phyloP scores from a whole-genome alignment of 2,797 vertebrate genomes.

The Cheirogaleus major region DNA sequence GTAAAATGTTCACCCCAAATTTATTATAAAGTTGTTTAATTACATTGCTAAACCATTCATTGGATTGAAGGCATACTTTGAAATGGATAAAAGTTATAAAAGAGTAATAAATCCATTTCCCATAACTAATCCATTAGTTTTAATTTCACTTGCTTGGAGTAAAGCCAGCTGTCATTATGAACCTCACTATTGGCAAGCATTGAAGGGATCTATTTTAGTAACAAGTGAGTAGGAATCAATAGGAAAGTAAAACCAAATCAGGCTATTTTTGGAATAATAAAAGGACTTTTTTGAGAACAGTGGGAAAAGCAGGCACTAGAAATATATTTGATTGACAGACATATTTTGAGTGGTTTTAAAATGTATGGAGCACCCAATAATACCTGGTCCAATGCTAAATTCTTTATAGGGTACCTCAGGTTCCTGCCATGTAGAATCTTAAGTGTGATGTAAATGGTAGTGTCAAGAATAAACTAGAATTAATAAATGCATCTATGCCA shows the following conservation, averaged over 20 bases:
- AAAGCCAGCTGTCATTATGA: neutral
- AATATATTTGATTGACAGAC: neutral
- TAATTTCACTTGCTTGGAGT: neutral
- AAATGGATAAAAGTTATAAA: conserved; percentile 38
- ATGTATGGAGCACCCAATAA: neutral
- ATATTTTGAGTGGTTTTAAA: conserved; percentile 22
- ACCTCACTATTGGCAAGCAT: neutral
- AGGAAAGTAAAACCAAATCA: neutral
- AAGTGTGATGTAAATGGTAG: neutral
- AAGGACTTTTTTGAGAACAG: neutral
- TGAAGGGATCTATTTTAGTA: neutral
- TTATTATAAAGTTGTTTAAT: conserved; percentile 44
- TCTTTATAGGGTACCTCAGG: neutral
- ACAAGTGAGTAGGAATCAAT: neutral
- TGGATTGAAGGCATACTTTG: conserved; percentile 10
- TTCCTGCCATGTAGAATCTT: neutral
- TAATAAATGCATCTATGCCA: neutral
- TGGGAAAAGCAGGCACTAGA: neutral
- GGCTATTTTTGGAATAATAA: conserved; percentile 23
- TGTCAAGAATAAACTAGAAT: neutral
- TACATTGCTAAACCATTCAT: neutral
- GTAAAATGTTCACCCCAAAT: neutral
- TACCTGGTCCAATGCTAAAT: neutral
- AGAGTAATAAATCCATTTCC: conserved; percentile 6
- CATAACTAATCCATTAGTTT: conserved; percentile 11